A percentile compares a stretch with the other conserved stretches of the same genome.
These are phyloP conservation scores for Scalopus aquaticus DNA, from an alignment of 2,113 vertebrate species.

Conservation along the genomic window DNA sequence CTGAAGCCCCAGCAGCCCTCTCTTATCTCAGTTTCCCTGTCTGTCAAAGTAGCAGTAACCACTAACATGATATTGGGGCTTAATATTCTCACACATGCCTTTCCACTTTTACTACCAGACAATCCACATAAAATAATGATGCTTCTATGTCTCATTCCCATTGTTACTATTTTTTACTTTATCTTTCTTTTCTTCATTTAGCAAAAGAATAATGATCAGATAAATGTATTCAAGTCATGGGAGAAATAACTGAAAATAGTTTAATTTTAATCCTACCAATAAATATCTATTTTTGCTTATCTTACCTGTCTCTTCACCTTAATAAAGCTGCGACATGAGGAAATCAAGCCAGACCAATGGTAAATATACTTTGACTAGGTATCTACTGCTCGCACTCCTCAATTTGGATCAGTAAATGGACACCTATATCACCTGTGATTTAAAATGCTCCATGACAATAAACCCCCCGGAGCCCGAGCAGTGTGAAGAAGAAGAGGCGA, in stretches of 20 bases:
- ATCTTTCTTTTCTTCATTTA: background rate
- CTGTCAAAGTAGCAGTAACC: background rate
- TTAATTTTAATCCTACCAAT: background rate
- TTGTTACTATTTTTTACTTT: background rate
- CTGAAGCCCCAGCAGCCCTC: accelerated
- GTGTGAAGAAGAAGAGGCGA: too few relatives aligned
- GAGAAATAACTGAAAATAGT: background rate
- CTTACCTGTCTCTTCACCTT: background rate
- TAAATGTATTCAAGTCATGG: background rate
- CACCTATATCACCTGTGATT: background rate
- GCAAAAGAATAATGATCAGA: background rate
- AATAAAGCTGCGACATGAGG: background rate
- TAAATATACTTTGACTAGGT: background rate
- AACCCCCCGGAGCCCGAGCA: too few relatives aligned
- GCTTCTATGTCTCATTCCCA: background rate
- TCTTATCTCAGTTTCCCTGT: background rate
- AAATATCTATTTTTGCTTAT: background rate
- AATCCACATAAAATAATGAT: background rate
- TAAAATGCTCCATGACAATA: background rate
- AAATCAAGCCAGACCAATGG: background rate
- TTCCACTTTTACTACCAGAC: background rate
- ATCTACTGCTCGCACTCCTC: background rate
- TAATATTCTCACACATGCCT: background rate
- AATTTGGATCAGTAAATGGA: background rate
- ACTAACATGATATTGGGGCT: background rate